Evolutionary conservation across 1,140 invertebrate genomes (phyloP).

Genomic region (Bradynema listronoti): DNA sequence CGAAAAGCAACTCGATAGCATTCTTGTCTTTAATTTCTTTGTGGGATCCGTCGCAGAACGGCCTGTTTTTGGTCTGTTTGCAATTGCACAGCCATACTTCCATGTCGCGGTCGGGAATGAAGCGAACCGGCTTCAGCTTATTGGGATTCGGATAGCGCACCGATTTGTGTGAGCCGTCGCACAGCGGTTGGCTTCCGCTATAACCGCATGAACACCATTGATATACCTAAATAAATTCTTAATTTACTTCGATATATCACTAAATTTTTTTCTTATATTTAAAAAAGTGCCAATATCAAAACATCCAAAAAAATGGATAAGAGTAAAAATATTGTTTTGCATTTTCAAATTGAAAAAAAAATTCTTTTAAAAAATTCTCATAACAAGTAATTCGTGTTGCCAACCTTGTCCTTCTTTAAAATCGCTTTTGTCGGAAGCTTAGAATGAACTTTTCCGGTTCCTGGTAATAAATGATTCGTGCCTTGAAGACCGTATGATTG

Average conservation of each 20-base stretch:
- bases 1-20: constrained; percentile 23
- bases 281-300: not conserved
- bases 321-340: not conserved
- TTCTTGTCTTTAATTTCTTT: constrained; percentile 45
- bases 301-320: not conserved
- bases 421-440: constrained; percentile 51
- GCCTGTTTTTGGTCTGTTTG: constrained; percentile 85
- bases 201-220: constrained; percentile 86
- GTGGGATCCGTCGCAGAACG: constrained; percentile 96
- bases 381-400: not conserved
- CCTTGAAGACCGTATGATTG: constrained; percentile 54
- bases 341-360: not conserved
- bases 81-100: constrained; percentile 97
- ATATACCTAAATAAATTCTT: constrained; percentile 66
- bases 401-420: constrained; percentile 67
- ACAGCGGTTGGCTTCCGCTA: constrained; percentile 79
- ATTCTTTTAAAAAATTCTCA: not conserved
- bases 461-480: constrained; percentile 50
- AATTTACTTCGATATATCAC: too few species aligned
- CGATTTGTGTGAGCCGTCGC: constrained; percentile 81
- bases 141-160: constrained; percentile 64
- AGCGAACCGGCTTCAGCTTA: constrained; percentile 68
- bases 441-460: constrained; percentile 46
- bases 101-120: constrained; percentile 75
- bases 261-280: not conserved